A percentile compares a stretch with the other conserved stretches of the same genome.
Evolutionary conservation across 2,113 vertebrate genomes (phyloP).

Genomic region (Aix galericulata): DNA sequence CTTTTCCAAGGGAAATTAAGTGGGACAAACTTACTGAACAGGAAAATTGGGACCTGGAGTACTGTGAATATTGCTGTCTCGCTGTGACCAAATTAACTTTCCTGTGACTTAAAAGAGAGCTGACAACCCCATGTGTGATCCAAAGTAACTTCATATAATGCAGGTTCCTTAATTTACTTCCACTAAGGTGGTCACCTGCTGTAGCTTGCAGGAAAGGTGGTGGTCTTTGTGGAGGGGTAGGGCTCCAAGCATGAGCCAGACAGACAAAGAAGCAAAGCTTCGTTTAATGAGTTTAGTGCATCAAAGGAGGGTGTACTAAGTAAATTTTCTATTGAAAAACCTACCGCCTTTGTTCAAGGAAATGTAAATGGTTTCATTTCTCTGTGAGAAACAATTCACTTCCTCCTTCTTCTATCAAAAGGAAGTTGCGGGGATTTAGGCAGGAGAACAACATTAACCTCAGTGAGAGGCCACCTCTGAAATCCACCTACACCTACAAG

Average conservation of each 20-base stretch:
- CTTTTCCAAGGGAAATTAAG: conserved; percentile 12
- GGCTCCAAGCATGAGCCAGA: neutral
- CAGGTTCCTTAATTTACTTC: neutral
- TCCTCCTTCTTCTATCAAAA: conserved; percentile 51
- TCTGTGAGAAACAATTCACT: conserved; percentile 58
- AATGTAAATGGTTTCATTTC: conserved; percentile 38
- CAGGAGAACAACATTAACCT: conserved; percentile 39
- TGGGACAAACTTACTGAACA: neutral
- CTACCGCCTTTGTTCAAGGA: conserved; percentile 14
- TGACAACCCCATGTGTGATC: neutral
- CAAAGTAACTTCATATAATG: neutral
- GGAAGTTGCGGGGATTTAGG: conserved; percentile 27
- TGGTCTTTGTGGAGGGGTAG: neutral
- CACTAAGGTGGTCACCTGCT: neutral
- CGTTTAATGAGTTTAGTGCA: neutral
- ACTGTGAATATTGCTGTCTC: neutral
- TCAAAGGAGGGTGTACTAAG: neutral
- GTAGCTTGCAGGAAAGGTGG: neutral
- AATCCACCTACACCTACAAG: conserved; percentile 40
- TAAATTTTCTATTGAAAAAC: neutral
- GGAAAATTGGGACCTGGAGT: neutral
- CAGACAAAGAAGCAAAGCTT: neutral
- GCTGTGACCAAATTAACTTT: conserved; percentile 32
- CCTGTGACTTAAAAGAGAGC: neutral
- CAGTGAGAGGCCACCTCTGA: conserved; percentile 59